Evolutionary conservation across 1,140 invertebrate species (phyloP).

Genomic region (Nasonia longicornis): DNA sequence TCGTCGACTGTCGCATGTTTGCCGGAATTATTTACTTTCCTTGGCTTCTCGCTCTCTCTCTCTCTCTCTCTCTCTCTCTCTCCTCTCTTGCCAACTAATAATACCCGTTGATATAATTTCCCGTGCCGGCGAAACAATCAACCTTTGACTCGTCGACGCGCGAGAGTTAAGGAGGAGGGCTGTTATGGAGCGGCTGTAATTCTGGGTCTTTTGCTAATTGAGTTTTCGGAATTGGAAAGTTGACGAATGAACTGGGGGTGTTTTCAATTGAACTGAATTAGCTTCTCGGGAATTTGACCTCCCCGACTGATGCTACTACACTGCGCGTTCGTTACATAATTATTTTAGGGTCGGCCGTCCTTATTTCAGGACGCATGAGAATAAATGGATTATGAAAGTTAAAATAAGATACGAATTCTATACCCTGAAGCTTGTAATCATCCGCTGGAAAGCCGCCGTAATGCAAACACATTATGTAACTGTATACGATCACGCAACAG

Average conservation of each 20-base stretch:
- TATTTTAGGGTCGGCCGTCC: no score
- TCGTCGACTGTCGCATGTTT: neutral
- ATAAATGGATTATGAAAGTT: neutral
- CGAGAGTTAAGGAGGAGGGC: neutral
- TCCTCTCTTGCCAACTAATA: neutral
- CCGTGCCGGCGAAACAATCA: neutral
- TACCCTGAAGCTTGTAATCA: neutral
- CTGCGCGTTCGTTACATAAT: no score
- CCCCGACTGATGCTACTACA: no score
- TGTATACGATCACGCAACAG: neutral
- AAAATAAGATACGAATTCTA: neutral
- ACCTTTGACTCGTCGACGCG: neutral
- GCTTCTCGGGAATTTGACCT: neutral
- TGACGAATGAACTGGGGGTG: neutral
- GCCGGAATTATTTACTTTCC: conserved; percentile 1
- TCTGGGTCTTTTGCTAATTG: neutral
- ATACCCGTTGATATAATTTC: neutral
- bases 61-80: neutral
- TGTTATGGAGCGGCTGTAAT: neutral
- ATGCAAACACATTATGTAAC: neutral
- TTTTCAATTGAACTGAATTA: neutral
- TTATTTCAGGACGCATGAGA: neutral
- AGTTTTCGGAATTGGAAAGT: neutral
- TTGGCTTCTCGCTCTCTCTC: neutral
- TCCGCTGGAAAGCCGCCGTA: neutral